Conservation (phyloP, 1,140 invertebrate species). For the Diachasma alloeum region DNA sequence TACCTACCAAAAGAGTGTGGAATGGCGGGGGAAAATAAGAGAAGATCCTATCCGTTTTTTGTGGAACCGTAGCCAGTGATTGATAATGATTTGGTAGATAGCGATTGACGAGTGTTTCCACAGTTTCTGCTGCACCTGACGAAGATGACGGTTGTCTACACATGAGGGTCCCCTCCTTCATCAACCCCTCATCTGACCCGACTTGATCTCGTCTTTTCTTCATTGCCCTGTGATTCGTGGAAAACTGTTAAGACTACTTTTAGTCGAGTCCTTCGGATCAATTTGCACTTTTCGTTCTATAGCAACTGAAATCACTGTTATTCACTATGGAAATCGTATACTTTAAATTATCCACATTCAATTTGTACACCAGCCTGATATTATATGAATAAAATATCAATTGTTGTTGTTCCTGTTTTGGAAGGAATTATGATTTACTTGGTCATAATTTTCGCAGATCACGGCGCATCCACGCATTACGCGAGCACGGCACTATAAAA, state of each 20-base stretch:
- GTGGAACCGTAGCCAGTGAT: conserved; percentile 42
- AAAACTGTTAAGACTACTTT: not conserved
- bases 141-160: conserved; percentile 6
- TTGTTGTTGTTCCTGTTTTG: not conserved
- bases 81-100: conserved; percentile 55
- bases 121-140: conserved; percentile 25
- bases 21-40: not conserved
- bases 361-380: not conserved
- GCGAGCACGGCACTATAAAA: too few relatives aligned
- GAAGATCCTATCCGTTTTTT: conserved; percentile 38
- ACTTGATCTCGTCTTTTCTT: not conserved
- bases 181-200: not conserved
- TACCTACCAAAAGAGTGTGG: not conserved
- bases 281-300: conserved; percentile 12
- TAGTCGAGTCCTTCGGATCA: not conserved
- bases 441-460: not conserved
- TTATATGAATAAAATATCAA: not conserved
- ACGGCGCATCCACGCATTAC: too few relatives aligned
- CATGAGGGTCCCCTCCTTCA: not conserved
- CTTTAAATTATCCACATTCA: conserved; percentile 4
- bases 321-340: not conserved
- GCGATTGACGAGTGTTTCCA: conserved; percentile 39
- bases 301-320: not conserved
- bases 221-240: not conserved
- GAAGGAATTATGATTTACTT: not conserved